phyloP scores from a whole-genome alignment of 35 echinoderm and acorn worm species.

The Apostichopus californicus region DNA sequence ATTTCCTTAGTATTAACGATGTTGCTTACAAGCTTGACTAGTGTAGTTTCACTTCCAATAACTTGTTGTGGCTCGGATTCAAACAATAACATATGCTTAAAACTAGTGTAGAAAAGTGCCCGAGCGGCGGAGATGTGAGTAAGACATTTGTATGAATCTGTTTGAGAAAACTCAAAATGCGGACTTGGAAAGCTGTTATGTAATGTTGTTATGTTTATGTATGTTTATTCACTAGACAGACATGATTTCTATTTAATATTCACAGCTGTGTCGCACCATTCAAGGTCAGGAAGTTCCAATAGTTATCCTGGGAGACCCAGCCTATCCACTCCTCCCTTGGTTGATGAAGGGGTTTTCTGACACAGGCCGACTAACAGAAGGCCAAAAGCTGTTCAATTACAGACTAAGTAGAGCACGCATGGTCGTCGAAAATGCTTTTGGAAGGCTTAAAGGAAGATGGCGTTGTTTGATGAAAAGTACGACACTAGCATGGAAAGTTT shows the following conservation, averaged over 20 bases:
- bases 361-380: neutral
- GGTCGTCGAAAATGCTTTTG: conserved; percentile 63
- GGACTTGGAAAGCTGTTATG: too few relatives aligned
- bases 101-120: too few relatives aligned
- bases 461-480: conserved; percentile 45
- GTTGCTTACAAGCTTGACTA: neutral
- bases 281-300: conserved; percentile 46
- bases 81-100: too few relatives aligned
- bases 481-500: conserved; percentile 20
- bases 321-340: conserved; percentile 65
- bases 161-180: too few relatives aligned
- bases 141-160: too few relatives aligned
- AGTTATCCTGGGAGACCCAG: conserved; percentile 63
- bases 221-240: too few relatives aligned
- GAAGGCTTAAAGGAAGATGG: conserved; percentile 66
- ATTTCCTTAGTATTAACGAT: neutral
- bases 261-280: conserved; percentile 50
- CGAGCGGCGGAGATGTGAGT: too few relatives aligned
- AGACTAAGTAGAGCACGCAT: conserved; percentile 23
- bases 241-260: neutral
- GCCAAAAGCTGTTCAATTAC: conserved; percentile 44
- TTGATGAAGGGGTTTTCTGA: conserved; percentile 65
- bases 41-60: neutral
- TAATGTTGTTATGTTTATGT: too few relatives aligned
- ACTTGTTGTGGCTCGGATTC: too few relatives aligned